Conservation (phyloP, 2,113 vertebrate species). For the Xenus cinereus region DNA sequence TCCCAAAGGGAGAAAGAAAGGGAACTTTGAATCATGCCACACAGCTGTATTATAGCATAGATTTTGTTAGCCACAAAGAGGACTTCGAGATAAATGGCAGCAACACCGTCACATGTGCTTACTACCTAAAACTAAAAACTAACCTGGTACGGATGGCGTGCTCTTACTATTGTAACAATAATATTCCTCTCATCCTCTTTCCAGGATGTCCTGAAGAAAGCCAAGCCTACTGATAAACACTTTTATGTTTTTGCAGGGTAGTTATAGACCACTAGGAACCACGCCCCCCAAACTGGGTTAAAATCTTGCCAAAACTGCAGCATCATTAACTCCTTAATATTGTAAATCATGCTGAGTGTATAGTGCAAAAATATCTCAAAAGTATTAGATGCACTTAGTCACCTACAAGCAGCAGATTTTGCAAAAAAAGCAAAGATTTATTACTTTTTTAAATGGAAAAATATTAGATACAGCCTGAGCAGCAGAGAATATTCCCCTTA, state of each 20-base stretch:
- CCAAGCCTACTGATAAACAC: background rate
- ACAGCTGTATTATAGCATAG: background rate
- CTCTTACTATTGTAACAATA: background rate
- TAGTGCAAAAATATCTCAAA: background rate
- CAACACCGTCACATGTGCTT: background rate
- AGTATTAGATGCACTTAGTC: background rate
- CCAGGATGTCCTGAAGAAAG: background rate
- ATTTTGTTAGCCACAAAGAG: background rate
- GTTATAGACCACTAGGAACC: background rate
- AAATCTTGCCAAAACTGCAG: background rate
- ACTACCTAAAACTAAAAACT: background rate
- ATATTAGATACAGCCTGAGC: background rate
- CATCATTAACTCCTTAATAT: background rate
- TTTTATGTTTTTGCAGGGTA: background rate
- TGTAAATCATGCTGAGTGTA: background rate
- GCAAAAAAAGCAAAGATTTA: background rate
- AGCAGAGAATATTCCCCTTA: background rate
- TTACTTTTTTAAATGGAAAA: background rate
- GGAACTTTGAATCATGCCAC: background rate
- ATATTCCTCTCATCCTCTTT: background rate
- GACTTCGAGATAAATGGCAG: background rate
- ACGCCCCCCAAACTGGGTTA: background rate
- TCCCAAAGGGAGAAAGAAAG: background rate
- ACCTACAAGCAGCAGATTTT: background rate
- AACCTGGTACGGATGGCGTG: accelerated